These are phyloP conservation scores for Gymnocheta viridis DNA, from an alignment of 2,888 invertebrate species.

Conservation along the genomic window DNA sequence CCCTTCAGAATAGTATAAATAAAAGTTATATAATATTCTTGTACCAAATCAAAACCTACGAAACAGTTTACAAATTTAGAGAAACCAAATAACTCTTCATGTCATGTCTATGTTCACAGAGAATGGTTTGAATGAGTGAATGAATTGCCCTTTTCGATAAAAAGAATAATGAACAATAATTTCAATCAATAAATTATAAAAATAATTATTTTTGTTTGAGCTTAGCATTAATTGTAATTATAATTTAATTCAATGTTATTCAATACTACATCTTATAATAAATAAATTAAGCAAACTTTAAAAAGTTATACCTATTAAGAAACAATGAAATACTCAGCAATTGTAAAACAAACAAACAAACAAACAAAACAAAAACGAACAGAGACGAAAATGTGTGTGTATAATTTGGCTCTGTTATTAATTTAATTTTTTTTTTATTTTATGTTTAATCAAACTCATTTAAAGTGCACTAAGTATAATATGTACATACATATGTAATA, in stretches of 20 bases:
- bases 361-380: too few species aligned
- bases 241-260: slow-evolving; percentile 40
- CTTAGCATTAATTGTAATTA: slow-evolving; percentile 37
- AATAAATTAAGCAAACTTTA: slow-evolving; percentile 11
- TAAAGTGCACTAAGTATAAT: neutral
- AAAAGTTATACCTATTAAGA: slow-evolving; percentile 12
- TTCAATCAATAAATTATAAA: neutral
- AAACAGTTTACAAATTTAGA: slow-evolving; percentile 40
- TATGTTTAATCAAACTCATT: slow-evolving; percentile 16
- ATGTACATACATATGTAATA: neutral
- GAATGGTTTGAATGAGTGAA: slow-evolving; percentile 47
- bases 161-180: slow-evolving; percentile 5
- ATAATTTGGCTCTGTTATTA: slow-evolving; percentile 49
- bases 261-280: slow-evolving; percentile 1
- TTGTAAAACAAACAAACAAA: neutral
- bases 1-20: slow-evolving; percentile 43
- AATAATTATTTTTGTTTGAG: slow-evolving; percentile 3
- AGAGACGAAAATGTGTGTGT: slow-evolving; percentile 43
- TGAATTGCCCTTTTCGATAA: neutral
- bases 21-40: slow-evolving; percentile 13
- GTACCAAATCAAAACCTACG: slow-evolving; percentile 48
- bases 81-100: slow-evolving; percentile 54
- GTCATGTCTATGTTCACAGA: slow-evolving; percentile 48
- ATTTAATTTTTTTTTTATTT: slow-evolving; percentile 10
- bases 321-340: slow-evolving; percentile 10